Base-by-base conservation (phyloP, 2,113 vertebrate genomes). In the Cephalopholis sonnerati region DNA sequence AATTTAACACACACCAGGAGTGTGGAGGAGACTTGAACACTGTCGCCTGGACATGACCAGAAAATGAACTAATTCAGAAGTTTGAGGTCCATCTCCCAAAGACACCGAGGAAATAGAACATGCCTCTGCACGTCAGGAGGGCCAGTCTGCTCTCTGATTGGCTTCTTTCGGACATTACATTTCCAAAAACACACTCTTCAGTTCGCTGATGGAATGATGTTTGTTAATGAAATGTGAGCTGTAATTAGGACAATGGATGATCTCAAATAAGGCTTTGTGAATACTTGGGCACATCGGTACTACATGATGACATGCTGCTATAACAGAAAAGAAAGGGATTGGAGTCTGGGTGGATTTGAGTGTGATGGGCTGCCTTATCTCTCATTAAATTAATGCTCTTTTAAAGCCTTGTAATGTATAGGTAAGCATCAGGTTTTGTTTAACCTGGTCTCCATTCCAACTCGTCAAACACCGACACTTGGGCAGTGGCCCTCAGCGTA, bases 1-100 rank as follows among this genome's bases (percentile, higher is more conserved):
- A 59, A 72, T 87, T 74, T 73, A 12, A 62, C 50, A 62, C 66
- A 70, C 46, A 62, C 59, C 57, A 53, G 77, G 54, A 78, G 65
- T 20, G 39, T 50, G 18, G 5, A 5, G 4, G 15, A 36, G 70
- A 7, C 76, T 61, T 62, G 12, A 63, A 39, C 53, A 71, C 18
- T 62, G 54, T 29, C 82, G 59, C 70, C 48, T n/a, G 61, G 44
- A 75, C 69, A 63, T 41, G 61, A 82, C 46, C 59, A 61, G 67
- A 86, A 83, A 75, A 64, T 51, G 3, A 12, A 81, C 9, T 20
- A 44, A 73, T 69, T 64, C 16, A 46, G 5, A 62, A 53, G 55
- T 81, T 41, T 13, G 9, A 79, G 46, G 39, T 72, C 53, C 39
- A 55, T 75, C 50, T 58, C 13, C 22, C 39, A 27, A 55, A 48